Base-by-base conservation (phyloP, 2,113 vertebrate genomes). In the Ochotona princeps region DNA sequence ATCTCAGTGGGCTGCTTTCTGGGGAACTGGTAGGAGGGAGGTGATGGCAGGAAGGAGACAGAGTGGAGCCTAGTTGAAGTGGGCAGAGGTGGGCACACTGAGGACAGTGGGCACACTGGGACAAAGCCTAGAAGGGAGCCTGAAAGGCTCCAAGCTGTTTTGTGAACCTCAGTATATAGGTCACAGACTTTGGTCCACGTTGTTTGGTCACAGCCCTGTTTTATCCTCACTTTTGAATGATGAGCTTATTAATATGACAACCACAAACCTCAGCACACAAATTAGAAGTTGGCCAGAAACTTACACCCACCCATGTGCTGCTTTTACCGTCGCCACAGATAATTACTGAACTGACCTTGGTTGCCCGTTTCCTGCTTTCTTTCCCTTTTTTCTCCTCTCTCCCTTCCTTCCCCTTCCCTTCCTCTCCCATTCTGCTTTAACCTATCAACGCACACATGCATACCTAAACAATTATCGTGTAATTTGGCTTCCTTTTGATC, bases 221-320 rank as follows among this genome's bases (percentile, higher is more conserved):
- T 82, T n/a, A 54, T 23, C 79, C n/a, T 87, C 54, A 25, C 44
- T 51, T 65, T 92, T 63, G 28, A 13, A 65, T 92, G 87, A 78
- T 51, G 67, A 63, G 51, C 23, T 17, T 14, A 65, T 70, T 35
- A n/a, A 90, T 57, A 57, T 57, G 54, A 26, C 26, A 76, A 69
- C 44, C 26, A 61, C 10, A 65, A 85, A 90, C 26, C 28, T 72
- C 28, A 28, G 26, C 1, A 21, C 80, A 23, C 28, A 54, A 25
- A 35, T 49, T 49, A 81, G 84, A 76, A 54, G 8, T 0, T 49
- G 11, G 8, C 47, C 9, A n/a, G 20, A 15, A 7, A 83, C 15
- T 32, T 25, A n/a, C 21, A 38, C 72, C 57, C 9, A 4, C 13
- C 35, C 60, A 4, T 3, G 63, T 1, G 12, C 54, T 90, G 38